phyloP scores from a whole-genome alignment of 1,140 invertebrate species.

The Dreissena rostriformis region DNA sequence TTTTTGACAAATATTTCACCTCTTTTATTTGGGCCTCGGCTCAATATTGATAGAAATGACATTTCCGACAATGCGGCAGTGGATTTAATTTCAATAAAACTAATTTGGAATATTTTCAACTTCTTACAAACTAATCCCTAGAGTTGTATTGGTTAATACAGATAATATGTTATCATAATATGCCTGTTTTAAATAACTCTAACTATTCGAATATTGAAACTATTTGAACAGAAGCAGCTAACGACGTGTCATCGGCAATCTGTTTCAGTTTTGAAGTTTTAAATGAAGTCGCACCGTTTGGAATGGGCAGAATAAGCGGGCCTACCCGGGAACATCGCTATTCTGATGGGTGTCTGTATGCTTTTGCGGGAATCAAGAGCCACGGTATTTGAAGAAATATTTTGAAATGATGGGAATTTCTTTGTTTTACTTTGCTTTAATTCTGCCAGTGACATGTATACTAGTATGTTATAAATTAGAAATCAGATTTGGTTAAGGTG shows the following conservation, averaged over 20 bases:
- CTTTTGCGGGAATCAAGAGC: not conserved
- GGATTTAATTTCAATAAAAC: slow-evolving; percentile 58
- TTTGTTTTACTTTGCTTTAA: not conserved
- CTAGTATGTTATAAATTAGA: too few species aligned
- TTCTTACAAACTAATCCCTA: slow-evolving; percentile 24
- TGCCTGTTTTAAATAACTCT: slow-evolving; percentile 34
- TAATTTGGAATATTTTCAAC: slow-evolving; percentile 24
- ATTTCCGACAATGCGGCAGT: slow-evolving; percentile 42
- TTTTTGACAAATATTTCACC: slow-evolving; percentile 41
- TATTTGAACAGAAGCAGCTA: slow-evolving; percentile 45
- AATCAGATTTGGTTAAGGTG: too few species aligned
- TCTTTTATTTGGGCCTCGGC: slow-evolving; percentile 8
- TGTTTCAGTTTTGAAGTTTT: not conserved
- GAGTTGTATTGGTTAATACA: slow-evolving; percentile 12
- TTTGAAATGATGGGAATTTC: not conserved
- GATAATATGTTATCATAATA: slow-evolving; percentile 53
- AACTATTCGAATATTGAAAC: slow-evolving; percentile 45
- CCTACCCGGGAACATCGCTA: too few species aligned
- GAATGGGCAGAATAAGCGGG: not conserved
- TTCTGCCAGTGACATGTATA: too few species aligned
- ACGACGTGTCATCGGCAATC: slow-evolving; percentile 35
- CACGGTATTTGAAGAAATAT: not conserved
- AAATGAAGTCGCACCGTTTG: not conserved
- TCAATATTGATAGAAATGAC: slow-evolving; percentile 40
- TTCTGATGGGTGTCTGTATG: too few species aligned